Percentiles rank a stretch among this genome's conserved stretches.
Conservation (phyloP, 2,113 vertebrate species). For the Tragelaphus buxtoni region DNA sequence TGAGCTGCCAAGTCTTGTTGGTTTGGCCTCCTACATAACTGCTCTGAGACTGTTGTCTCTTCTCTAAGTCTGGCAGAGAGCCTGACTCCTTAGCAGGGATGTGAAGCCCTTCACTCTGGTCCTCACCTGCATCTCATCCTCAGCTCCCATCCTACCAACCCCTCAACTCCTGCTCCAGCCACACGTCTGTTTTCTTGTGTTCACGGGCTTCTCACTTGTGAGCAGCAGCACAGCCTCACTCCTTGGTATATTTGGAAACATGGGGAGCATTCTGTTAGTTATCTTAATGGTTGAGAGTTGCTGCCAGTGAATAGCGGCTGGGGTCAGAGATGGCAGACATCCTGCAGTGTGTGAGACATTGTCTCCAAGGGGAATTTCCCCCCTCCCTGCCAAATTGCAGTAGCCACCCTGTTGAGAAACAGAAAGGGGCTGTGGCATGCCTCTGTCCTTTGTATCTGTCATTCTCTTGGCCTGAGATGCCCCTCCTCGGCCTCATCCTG, state of each 20-base stretch:
- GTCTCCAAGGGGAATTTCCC: background rate
- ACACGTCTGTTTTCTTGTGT: background rate
- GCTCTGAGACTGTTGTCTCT: background rate
- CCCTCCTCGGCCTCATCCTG: background rate
- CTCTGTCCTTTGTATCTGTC: background rate
- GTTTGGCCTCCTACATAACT: background rate
- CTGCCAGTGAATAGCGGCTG: background rate
- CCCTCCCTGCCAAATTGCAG: background rate
- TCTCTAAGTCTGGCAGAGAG: background rate
- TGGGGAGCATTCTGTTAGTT: background rate
- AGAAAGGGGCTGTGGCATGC: background rate
- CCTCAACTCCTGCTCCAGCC: background rate
- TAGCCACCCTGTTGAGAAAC: background rate
- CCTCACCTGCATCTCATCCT: background rate
- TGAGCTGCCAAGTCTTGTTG: background rate
- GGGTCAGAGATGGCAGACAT: background rate
- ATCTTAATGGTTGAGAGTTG: background rate
- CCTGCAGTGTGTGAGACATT: background rate
- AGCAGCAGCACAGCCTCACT: background rate
- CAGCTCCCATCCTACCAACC: accelerated
- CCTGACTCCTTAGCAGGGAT: background rate
- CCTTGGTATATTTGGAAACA: background rate
- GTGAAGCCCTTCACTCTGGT: background rate
- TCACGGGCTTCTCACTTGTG: background rate
- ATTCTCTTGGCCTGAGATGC: background rate